Evolutionary conservation across 2,888 invertebrate species (phyloP).

Genomic region (Melinaea marsaeus): DNA sequence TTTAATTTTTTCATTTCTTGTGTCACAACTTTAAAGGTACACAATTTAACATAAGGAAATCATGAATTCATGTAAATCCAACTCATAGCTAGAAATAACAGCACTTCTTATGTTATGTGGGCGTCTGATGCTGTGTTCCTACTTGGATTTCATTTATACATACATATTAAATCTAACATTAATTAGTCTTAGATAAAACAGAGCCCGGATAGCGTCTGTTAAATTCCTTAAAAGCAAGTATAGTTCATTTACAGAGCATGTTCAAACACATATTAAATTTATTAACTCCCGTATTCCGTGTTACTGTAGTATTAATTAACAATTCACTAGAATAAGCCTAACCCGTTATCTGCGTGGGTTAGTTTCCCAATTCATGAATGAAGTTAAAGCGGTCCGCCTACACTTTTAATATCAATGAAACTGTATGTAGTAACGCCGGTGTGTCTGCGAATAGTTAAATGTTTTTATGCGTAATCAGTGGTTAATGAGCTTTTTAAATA

Average conservation of each 20-base stretch:
- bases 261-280: conserved; percentile 33
- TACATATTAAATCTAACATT: too few relatives aligned
- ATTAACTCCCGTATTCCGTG: conserved; percentile 48
- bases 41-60: too few relatives aligned
- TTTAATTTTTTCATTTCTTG: too few relatives aligned
- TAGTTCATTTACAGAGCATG: conserved; percentile 15
- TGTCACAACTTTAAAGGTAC: too few relatives aligned
- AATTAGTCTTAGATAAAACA: too few relatives aligned
- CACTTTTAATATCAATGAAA: conserved; percentile 62
- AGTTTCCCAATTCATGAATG: conserved; percentile 74
- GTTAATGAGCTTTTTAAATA: not conserved
- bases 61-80: too few relatives aligned
- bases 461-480: conserved; percentile 36
- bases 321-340: conserved; percentile 52
- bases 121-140: too few relatives aligned
- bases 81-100: too few relatives aligned
- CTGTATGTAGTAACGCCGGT: conserved; percentile 60
- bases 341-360: conserved; percentile 67
- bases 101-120: too few relatives aligned
- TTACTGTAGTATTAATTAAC: conserved; percentile 67
- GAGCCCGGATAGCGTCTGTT: conserved; percentile 20
- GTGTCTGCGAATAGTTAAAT: conserved; percentile 63
- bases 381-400: conserved; percentile 63
- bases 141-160: too few relatives aligned
- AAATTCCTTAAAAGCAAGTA: conserved; percentile 1